Evolutionary conservation across 2,888 invertebrate species (phyloP).

Genomic region (Macrophya alboannulata): DNA sequence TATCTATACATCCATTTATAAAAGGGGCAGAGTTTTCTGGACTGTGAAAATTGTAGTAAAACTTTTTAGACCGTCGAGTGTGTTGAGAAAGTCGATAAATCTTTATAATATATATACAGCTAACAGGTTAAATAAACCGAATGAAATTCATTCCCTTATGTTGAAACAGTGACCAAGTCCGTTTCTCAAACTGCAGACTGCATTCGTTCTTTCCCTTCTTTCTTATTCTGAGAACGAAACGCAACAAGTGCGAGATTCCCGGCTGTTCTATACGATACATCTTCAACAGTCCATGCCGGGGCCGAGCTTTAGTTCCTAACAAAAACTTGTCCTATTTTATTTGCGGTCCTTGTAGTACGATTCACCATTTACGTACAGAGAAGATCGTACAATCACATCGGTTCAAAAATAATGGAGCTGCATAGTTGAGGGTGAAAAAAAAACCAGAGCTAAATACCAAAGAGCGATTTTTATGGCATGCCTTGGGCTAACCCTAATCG

Average conservation of each 20-base stretch:
- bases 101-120: not conserved
- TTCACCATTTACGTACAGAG: not conserved
- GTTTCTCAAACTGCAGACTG: not conserved
- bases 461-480: not conserved
- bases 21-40: not conserved
- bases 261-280: conserved; percentile 30
- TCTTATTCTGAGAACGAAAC: conserved; percentile 7
- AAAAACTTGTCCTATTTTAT: conserved; percentile 25
- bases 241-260: conserved; percentile 51
- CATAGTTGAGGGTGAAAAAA: not conserved
- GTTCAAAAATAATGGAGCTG: not conserved
- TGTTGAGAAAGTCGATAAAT: not conserved
- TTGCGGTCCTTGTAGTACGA: not conserved
- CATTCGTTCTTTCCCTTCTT: not conserved
- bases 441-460: not conserved
- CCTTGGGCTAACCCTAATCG: not conserved
- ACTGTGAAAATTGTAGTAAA: not conserved
- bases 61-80: not conserved
- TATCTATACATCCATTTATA: not conserved
- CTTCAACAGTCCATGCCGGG: not conserved
- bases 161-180: not conserved
- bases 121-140: not conserved
- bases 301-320: conserved; percentile 17
- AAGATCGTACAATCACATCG: not conserved
- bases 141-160: not conserved